Evolutionary conservation across 2,113 vertebrate genomes (phyloP).

Genomic region (Mobula birostris): DNA sequence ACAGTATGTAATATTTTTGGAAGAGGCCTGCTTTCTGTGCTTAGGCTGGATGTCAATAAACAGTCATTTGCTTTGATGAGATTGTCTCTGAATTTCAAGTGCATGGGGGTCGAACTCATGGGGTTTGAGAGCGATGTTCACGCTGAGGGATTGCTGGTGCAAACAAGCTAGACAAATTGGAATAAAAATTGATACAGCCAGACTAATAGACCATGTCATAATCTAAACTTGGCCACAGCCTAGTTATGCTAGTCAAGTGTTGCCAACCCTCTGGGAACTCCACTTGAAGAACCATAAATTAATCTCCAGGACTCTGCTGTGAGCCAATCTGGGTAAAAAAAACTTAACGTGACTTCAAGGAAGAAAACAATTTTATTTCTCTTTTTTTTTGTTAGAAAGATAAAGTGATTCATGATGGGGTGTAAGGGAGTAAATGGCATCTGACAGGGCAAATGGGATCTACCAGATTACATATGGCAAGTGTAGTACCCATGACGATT

Average conservation of each 20-base stretch:
- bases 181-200: not conserved
- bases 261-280: not conserved
- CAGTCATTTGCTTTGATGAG: not conserved
- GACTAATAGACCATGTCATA: not conserved
- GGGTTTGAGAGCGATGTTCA: not conserved
- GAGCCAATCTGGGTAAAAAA: not conserved
- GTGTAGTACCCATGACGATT: no score
- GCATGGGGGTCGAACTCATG: not conserved
- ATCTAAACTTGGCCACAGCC: not conserved
- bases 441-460: not conserved
- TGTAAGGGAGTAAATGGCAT: not conserved
- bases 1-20: not conserved
- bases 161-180: not conserved
- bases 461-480: no score
- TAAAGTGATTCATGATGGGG: not conserved
- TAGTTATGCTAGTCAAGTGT: no score
- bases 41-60: not conserved
- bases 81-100: conserved; percentile 10
- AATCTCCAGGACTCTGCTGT: not conserved
- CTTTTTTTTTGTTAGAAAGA: not conserved
- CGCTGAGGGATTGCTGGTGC: not conserved
- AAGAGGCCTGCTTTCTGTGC: not conserved
- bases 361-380: no score
- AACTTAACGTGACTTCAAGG: not conserved
- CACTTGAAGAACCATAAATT: not conserved